Conservation (phyloP, 1,140 invertebrate genomes). For the Bursaphelenchus mucronatus region DNA sequence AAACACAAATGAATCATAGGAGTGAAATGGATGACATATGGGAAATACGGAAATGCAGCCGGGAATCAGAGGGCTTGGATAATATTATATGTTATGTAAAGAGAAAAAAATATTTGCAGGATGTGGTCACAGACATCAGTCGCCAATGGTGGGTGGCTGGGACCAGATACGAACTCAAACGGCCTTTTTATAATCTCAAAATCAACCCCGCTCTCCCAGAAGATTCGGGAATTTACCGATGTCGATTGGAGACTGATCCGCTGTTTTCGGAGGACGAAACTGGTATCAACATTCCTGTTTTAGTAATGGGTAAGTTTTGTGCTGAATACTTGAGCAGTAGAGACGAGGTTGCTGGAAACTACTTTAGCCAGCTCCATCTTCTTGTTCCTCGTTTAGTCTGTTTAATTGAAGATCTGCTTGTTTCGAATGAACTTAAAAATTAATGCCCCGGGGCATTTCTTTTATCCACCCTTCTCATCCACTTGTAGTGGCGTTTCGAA, state of each 20-base stretch:
- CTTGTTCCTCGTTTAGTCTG: background rate
- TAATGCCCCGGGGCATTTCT: background rate
- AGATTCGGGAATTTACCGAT: slow-evolving; percentile 52
- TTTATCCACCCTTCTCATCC: too few relatives aligned
- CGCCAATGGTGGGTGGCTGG: slow-evolving; percentile 58
- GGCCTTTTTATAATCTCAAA: slow-evolving; percentile 53
- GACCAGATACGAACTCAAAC: slow-evolving; percentile 41
- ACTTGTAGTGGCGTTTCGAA: too few relatives aligned
- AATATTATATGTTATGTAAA: background rate
- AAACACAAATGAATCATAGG: background rate
- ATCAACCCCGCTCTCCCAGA: slow-evolving; percentile 50
- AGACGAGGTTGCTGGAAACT: too few relatives aligned
- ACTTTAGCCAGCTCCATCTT: background rate
- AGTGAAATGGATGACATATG: background rate
- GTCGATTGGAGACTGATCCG: slow-evolving; percentile 55
- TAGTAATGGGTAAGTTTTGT: slow-evolving; percentile 46
- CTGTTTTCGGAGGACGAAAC: slow-evolving; percentile 43
- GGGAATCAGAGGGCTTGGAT: background rate
- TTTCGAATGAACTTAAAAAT: slow-evolving; percentile 4
- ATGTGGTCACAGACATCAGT: slow-evolving; percentile 32
- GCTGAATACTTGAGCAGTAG: too few relatives aligned
- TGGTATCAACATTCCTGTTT: slow-evolving; percentile 29
- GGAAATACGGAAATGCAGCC: too few relatives aligned
- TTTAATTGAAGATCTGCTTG: too few relatives aligned
- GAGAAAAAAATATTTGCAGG: slow-evolving; percentile 23